Evolutionary conservation across 2,797 vertebrate genomes (phyloP).

Genomic region (Malurus leucopterus): DNA sequence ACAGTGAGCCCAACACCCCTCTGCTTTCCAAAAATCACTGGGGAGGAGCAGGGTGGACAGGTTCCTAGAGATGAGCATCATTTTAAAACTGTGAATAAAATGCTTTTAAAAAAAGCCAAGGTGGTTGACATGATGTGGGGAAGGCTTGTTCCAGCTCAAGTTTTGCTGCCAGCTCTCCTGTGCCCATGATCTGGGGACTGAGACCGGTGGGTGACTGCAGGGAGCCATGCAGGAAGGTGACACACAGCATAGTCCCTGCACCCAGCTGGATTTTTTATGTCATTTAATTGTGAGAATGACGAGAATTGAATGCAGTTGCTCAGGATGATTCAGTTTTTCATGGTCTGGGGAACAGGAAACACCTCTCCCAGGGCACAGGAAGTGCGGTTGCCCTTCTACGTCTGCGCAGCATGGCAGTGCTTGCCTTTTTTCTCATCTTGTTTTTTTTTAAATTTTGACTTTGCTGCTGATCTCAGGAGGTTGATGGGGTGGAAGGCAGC

Average conservation of each 20-base stretch:
- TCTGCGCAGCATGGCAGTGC: background rate
- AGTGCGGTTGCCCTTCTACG: constrained; percentile 17
- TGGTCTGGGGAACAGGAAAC: constrained; percentile 52
- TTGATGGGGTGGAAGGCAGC: background rate
- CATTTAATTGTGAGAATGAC: background rate
- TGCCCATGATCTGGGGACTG: background rate
- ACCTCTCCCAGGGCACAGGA: constrained; percentile 50
- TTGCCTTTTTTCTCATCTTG: background rate
- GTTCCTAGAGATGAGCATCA: rapidly evolving
- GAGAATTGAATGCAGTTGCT: background rate
- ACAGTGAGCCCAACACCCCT: background rate
- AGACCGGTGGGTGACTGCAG: background rate
- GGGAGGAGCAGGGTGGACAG: background rate
- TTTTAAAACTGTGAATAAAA: background rate
- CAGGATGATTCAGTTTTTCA: constrained; percentile 17
- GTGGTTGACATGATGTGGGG: background rate
- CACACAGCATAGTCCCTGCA: rapidly evolving
- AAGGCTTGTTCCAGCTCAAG: background rate
- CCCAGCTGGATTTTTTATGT: background rate
- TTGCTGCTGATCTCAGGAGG: constrained; percentile 28
- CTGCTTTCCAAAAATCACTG: background rate
- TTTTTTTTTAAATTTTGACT: background rate
- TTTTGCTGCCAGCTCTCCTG: background rate
- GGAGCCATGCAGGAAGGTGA: background rate
- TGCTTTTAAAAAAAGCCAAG: background rate